Percentiles rank a stretch among this genome's conserved stretches.
Evolutionary conservation across 1,140 invertebrate genomes (phyloP).

Genomic region (Aphaenogaster ashmeadi): DNA sequence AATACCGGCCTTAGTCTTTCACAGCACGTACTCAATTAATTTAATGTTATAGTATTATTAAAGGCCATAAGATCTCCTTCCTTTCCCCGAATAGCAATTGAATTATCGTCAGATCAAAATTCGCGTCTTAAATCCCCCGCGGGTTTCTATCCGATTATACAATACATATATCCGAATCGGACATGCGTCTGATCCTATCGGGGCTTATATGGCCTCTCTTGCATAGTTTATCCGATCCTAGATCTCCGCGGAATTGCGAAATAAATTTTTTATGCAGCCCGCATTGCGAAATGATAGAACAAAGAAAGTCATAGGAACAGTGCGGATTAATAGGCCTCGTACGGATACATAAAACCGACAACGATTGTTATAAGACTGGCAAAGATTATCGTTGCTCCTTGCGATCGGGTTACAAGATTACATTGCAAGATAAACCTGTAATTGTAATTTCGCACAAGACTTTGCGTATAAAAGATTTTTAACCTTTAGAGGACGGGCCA

Average conservation of each 20-base stretch:
- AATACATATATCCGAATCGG: slow-evolving; percentile 26
- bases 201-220: slow-evolving; percentile 26
- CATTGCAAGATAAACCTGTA: background rate
- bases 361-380: background rate
- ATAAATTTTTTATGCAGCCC: slow-evolving; percentile 46
- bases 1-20: too few relatives aligned
- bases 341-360: slow-evolving; percentile 8
- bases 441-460: background rate
- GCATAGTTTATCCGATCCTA: slow-evolving; percentile 47
- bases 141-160: slow-evolving; percentile 25
- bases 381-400: background rate
- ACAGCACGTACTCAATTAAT: background rate
- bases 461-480: background rate
- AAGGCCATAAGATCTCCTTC: background rate
- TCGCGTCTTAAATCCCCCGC: background rate
- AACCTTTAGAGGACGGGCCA: too few relatives aligned
- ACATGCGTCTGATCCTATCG: slow-evolving; percentile 50
- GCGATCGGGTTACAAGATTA: background rate
- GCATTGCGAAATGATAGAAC: slow-evolving; percentile 49
- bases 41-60: background rate
- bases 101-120: slow-evolving; percentile 29
- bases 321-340: slow-evolving; percentile 18
- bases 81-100: background rate
- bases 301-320: slow-evolving; percentile 42
- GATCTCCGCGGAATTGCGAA: slow-evolving; percentile 53